Base-by-base conservation (phyloP, 2,113 vertebrate species). In the Micronycteris hirsuta region DNA sequence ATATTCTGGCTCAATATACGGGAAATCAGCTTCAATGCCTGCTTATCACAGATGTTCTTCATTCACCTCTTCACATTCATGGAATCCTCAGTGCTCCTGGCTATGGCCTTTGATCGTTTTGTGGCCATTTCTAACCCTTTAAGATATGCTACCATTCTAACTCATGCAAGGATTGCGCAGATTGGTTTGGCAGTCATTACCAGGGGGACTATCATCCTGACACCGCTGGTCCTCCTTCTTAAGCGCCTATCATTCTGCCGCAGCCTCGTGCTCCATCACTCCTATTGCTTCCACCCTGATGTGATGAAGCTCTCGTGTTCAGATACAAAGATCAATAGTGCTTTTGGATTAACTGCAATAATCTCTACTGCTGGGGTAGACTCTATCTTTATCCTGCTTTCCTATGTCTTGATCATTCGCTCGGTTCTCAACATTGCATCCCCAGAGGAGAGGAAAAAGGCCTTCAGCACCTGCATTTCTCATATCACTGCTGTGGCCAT, bases 231-330 rank as follows among this genome's bases (percentile, higher is more conserved):
- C 33, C 95, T 98, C 74, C 96, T 98, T 83, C 98, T 98, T 80
- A 98, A 86, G 83, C 92, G 87, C 3, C 88, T 98, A 0, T 97
- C 83, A 17, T 98, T 98, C 36, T 98, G 98, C 2, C 14, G 5
- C 1, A 97, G 70, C 70, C 97, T 58, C 0, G 49, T 95, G 56
- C 98, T 98, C 1, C 97, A 85, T 36, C 98, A 98, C 45, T 98
- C 98, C 1, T 98, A 98, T n/a, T 98, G 98, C 86, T 98, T 98
- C 92, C 98, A 98, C 2, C 97, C 98, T 0, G 98, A 98, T 22
- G 97, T 98, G 63, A 98, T 98, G 97, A 98, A 98, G 54, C 92
- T 98, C 38, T 98, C 98, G 0, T 98, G 98, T 9, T 90, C 97
- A 1, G 98, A 98, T 2, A 98, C 97, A 1, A 98, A 97, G 17